Evolutionary conservation across 2,113 vertebrate genomes (phyloP).

Genomic region (Gulo gulo): DNA sequence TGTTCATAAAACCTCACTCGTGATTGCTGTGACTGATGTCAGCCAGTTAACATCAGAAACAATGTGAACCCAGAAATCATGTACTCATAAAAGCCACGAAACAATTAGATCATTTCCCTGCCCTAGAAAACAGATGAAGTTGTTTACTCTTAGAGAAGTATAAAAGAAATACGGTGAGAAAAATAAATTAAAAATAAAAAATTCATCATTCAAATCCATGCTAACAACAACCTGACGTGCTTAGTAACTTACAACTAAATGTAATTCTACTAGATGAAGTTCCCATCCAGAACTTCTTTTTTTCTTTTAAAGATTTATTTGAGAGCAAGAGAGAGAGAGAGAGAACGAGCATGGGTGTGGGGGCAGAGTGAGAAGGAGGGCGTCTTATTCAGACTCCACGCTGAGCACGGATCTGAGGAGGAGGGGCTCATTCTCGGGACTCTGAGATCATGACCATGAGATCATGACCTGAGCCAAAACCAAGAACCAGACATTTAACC

Average conservation of each 20-base stretch:
- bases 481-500: background rate
- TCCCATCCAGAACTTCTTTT: background rate
- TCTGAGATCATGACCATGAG: background rate
- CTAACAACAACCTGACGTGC: conserved; percentile 39
- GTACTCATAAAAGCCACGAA: conserved; percentile 70
- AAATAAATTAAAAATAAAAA: background rate
- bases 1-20: conserved; percentile 52
- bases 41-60: conserved; percentile 73
- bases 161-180: conserved; percentile 27
- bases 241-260: conserved; percentile 3
- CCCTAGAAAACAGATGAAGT: conserved; percentile 46
- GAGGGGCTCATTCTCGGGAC: background rate
- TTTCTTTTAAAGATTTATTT: background rate
- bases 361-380: background rate
- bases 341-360: background rate
- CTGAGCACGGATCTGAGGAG: background rate
- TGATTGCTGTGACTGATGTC: conserved; percentile 46
- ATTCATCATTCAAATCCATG: conserved; percentile 32
- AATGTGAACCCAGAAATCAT: conserved; percentile 69
- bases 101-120: conserved; percentile 80
- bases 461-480: background rate
- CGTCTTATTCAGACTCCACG: background rate
- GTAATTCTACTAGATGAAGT: background rate
- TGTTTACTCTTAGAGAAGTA: conserved; percentile 63
- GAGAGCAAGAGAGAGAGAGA: background rate